Conservation (phyloP, 2,113 vertebrate genomes). For the Scomber japonicus region DNA sequence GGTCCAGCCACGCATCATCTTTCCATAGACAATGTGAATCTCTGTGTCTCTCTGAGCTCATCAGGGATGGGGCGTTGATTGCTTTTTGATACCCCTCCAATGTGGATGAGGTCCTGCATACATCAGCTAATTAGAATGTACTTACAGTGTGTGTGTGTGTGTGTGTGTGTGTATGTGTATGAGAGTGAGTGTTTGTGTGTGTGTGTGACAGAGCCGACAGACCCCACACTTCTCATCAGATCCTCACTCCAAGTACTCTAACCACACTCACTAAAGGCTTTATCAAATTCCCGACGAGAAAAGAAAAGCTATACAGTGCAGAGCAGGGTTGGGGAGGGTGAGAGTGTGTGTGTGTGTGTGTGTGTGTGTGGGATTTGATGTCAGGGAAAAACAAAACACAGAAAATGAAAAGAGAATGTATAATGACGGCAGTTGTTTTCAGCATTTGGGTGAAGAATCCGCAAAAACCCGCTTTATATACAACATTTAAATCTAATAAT, state of each 20-base stretch:
- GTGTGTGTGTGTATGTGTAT: conserved; percentile 45
- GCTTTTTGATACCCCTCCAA: conserved; percentile 90
- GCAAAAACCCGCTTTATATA: conserved; percentile 15
- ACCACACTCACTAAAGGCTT: conserved; percentile 71
- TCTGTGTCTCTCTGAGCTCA: conserved; percentile 83
- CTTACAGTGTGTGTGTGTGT: conserved; percentile 68
- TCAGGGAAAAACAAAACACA: conserved; percentile 46
- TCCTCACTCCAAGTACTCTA: conserved; percentile 77
- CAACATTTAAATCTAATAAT: conserved; percentile 32
- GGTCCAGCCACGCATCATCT: conserved; percentile 82
- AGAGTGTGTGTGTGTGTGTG: background rate
- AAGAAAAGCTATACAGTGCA: conserved; percentile 60
- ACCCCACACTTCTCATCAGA: conserved; percentile 79
- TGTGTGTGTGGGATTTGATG: conserved; percentile 25
- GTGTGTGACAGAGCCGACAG: conserved; percentile 56
- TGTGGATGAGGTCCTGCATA: conserved; percentile 86
- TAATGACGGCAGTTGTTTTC: conserved; percentile 20
- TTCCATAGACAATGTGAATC: conserved; percentile 83
- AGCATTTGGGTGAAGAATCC: conserved; percentile 12
- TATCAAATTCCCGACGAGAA: conserved; percentile 66
- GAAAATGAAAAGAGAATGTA: conserved; percentile 36
- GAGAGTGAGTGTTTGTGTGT: conserved; percentile 52
- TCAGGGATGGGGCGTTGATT: conserved; percentile 90
- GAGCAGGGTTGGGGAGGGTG: conserved; percentile 14
- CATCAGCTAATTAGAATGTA: conserved; percentile 87